Evolutionary conservation across 2,113 vertebrate species (phyloP).

Genomic region (Petroica traversi): DNA sequence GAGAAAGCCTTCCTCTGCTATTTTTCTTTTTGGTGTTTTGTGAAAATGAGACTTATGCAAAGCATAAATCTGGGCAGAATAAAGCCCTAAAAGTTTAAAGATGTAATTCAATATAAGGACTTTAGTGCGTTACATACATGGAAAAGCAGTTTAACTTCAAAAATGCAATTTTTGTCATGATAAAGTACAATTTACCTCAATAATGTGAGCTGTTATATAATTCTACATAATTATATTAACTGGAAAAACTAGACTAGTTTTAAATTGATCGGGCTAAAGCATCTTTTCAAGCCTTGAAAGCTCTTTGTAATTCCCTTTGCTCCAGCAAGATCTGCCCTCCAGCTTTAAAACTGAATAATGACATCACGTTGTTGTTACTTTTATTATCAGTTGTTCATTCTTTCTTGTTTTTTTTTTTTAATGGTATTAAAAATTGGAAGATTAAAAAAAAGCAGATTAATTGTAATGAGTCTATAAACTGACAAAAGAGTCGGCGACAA

Average conservation of each 20-base stretch:
- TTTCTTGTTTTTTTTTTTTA: not conserved
- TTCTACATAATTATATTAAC: conserved; percentile 82
- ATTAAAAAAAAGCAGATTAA: conserved; percentile 68
- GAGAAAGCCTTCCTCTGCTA: not conserved
- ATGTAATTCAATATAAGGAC: conserved; percentile 48
- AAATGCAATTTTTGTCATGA: conserved; percentile 71
- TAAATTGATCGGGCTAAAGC: conserved; percentile 72
- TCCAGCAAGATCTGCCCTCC: conserved; percentile 72
- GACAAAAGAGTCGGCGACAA: conserved; percentile 34
- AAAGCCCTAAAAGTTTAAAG: conserved; percentile 46
- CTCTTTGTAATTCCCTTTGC: conserved; percentile 73
- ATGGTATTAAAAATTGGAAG: conserved; percentile 53
- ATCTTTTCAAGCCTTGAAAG: conserved; percentile 74
- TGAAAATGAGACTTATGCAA: not conserved
- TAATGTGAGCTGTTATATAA: conserved; percentile 77
- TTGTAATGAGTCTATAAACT: conserved; percentile 58
- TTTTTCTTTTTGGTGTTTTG: not conserved
- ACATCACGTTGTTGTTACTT: conserved; percentile 54
- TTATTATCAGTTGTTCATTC: conserved; percentile 58
- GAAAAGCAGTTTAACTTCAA: conserved; percentile 69
- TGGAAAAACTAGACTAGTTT: conserved; percentile 76
- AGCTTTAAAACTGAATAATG: conserved; percentile 68
- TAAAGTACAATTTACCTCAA: conserved; percentile 78
- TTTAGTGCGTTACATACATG: conserved; percentile 33
- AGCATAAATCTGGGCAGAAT: conserved; percentile 12